These are phyloP conservation scores for Orthosia gracilis DNA, from an alignment of 2,888 invertebrate genomes.

Conservation along the genomic window DNA sequence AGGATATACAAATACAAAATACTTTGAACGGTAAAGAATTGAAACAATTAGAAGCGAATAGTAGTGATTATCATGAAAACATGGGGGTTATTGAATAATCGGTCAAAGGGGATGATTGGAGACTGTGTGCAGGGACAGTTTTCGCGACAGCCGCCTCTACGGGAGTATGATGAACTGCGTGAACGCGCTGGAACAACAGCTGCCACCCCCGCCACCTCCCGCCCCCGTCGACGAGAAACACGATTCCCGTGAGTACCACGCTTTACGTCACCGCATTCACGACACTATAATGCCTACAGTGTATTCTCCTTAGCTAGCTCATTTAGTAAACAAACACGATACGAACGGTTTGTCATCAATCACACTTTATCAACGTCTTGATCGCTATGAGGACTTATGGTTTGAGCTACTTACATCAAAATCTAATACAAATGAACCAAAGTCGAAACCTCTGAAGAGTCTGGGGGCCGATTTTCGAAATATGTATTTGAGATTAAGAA, in stretches of 20 bases:
- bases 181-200: conserved; percentile 97
- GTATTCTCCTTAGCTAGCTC: not conserved
- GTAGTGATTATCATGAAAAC: conserved; percentile 13
- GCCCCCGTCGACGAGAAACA: conserved; percentile 89
- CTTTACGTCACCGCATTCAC: conserved; percentile 57
- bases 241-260: conserved; percentile 86
- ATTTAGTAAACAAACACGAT: conserved; percentile 23
- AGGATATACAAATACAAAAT: not conserved
- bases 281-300: conserved; percentile 52
- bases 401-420: conserved; percentile 9
- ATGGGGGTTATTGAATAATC: conserved; percentile 40
- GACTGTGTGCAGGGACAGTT: conserved; percentile 94
- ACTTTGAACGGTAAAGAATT: not conserved
- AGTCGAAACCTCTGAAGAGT: not conserved
- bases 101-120: conserved; percentile 71
- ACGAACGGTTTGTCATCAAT: not conserved
- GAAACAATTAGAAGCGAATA: conserved; percentile 4
- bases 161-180: conserved; percentile 99
- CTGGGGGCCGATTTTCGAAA: no score
- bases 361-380: not conserved
- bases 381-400: not conserved
- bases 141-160: conserved; percentile 97
- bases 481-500: no score
- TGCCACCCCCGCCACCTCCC: conserved; percentile 93
- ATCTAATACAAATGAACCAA: not conserved